Conservation (phyloP, 2,888 invertebrate species). For the Anaspis maculata region DNA sequence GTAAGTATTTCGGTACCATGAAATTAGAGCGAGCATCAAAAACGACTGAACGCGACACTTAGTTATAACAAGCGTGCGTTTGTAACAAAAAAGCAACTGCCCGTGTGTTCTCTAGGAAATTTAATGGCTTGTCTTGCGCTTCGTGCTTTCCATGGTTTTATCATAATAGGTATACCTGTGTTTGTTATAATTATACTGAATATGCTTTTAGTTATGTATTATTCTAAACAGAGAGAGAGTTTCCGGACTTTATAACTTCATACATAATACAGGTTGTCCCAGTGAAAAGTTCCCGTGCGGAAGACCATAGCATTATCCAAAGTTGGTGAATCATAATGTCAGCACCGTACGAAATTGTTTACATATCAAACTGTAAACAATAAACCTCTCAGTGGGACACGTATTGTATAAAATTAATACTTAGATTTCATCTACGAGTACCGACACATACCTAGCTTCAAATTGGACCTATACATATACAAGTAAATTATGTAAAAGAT, state of each 20-base stretch:
- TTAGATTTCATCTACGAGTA: too few relatives aligned
- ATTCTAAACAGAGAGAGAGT: too few relatives aligned
- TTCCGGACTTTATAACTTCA: too few relatives aligned
- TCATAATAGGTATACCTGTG: neutral
- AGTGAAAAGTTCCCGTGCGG: too few relatives aligned
- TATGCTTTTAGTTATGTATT: too few relatives aligned
- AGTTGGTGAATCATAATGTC: too few relatives aligned
- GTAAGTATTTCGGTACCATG: neutral
- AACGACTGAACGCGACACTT: conserved; percentile 8
- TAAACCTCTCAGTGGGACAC: neutral
- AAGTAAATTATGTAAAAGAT: too few relatives aligned
- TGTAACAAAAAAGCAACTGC: conserved; percentile 11
- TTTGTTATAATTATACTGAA: neutral
- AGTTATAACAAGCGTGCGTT: conserved; percentile 12
- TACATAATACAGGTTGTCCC: too few relatives aligned
- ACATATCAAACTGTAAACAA: neutral
- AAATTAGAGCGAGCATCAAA: conserved; percentile 1
- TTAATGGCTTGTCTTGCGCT: conserved; percentile 17
- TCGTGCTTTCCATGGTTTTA: conserved; percentile 16
- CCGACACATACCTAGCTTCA: too few relatives aligned
- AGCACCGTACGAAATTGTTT: too few relatives aligned
- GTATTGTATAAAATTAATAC: neutral
- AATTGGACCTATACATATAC: too few relatives aligned
- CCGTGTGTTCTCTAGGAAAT: conserved; percentile 12
- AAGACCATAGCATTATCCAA: too few relatives aligned